Conservation (phyloP, 1,140 invertebrate genomes). For the Hycleus phaleratus region DNA sequence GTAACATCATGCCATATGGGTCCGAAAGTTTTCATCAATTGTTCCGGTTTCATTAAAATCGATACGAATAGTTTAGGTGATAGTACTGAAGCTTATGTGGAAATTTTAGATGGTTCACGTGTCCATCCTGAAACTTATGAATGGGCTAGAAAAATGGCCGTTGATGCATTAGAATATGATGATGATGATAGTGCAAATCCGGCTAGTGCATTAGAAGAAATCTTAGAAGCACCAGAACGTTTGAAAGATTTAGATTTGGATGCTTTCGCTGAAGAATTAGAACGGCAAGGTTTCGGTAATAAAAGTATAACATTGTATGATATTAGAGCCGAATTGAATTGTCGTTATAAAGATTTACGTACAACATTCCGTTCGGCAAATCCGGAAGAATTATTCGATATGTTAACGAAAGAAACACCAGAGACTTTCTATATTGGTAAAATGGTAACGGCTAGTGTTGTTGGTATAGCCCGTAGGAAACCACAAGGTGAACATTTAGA, state of each 20-base stretch:
- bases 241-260: slow-evolving; percentile 96
- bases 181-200: slow-evolving; percentile 95
- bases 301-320: slow-evolving; percentile 97
- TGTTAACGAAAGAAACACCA: slow-evolving; percentile 93
- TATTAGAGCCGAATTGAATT: slow-evolving; percentile 91
- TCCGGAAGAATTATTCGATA: slow-evolving; percentile 85
- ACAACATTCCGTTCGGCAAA: slow-evolving; percentile 70
- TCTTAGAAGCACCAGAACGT: slow-evolving; percentile 89
- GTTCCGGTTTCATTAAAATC: slow-evolving; percentile 98
- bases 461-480: slow-evolving; percentile 75
- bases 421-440: slow-evolving; percentile 93
- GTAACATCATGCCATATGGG: slow-evolving; percentile 95
- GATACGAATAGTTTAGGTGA: slow-evolving; percentile 92
- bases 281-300: slow-evolving; percentile 79
- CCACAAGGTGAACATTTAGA: slow-evolving; percentile 90
- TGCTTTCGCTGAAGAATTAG: slow-evolving; percentile 96
- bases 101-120: slow-evolving; percentile 94
- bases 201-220: slow-evolving; percentile 93
- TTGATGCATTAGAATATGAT: slow-evolving; percentile 97
- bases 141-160: slow-evolving; percentile 99
- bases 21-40: slow-evolving; percentile 98
- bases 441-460: slow-evolving; percentile 68
- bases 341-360: slow-evolving; percentile 91
- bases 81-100: slow-evolving; percentile 88
- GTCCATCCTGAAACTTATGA: slow-evolving; percentile 99